phyloP scores from a whole-genome alignment of 2,797 vertebrate species.

The Peromyscus eremicus region DNA sequence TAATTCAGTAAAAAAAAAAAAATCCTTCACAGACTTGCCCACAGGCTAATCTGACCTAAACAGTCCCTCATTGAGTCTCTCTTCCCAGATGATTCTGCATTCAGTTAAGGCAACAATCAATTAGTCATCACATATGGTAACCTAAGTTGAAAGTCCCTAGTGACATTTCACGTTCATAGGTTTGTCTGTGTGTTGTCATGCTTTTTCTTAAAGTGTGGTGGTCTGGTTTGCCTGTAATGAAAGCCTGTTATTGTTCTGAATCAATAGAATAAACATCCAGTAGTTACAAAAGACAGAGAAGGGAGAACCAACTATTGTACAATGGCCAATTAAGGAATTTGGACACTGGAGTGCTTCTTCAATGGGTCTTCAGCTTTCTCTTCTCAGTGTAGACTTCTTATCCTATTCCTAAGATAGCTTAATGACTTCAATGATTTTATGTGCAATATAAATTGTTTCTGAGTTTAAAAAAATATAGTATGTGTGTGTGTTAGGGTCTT shows the following conservation, averaged over 20 bases:
- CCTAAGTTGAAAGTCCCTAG: not conserved
- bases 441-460: not conserved
- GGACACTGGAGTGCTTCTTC: not conserved
- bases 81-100: not conserved
- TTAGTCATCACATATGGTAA: not conserved
- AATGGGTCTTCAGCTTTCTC: not conserved
- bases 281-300: not conserved
- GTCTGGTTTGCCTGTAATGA: not conserved
- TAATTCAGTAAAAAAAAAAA: not conserved
- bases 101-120: not conserved
- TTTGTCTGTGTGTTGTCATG: not conserved
- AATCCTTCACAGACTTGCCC: not conserved
- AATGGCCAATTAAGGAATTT: not conserved
- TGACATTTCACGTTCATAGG: not conserved
- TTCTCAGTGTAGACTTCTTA: not conserved
- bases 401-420: not conserved
- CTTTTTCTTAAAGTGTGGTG: not conserved
- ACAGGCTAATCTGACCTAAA: not conserved
- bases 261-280: not conserved
- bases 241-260: not conserved
- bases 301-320: not conserved
- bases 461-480: not conserved
- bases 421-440: not conserved
- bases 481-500: not conserved
- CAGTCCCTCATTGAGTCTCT: not conserved